These are phyloP conservation scores for Formica exsecta DNA, from an alignment of 1,140 invertebrate species.

Conservation along the genomic window DNA sequence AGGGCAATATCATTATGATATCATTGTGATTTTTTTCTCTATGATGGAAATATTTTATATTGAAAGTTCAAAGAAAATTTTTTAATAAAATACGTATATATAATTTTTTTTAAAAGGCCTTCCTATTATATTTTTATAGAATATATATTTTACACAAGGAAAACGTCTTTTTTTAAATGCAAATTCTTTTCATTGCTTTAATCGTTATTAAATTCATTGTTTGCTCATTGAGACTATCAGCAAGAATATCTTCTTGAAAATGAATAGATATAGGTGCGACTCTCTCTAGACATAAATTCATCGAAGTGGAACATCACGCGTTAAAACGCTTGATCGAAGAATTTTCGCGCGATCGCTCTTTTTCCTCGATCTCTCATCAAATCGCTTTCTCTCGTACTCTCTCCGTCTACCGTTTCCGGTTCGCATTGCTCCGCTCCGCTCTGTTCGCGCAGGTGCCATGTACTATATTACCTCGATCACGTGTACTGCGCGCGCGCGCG, in stretches of 20 bases:
- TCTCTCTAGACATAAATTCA: not conserved
- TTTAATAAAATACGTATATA: no score
- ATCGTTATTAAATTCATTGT: not conserved
- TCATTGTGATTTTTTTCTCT: no score
- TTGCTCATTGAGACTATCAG: not conserved
- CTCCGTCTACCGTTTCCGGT: constrained; percentile 49
- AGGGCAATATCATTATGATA: no score
- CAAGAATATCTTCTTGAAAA: not conserved
- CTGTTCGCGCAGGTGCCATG: constrained; percentile 42
- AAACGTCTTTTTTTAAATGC: no score
- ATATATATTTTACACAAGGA: no score
- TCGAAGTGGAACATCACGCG: not conserved
- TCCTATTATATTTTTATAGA: no score
- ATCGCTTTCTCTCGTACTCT: constrained; percentile 68
- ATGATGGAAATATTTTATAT: no score
- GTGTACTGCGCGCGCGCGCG: constrained; percentile 49
- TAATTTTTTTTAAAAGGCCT: no score
- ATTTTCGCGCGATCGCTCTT: constrained; percentile 44
- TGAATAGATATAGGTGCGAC: not conserved
- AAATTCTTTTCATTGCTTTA: no score
- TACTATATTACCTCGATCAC: constrained; percentile 30
- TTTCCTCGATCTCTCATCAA: constrained; percentile 50
- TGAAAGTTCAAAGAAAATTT: no score
- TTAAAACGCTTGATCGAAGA: constrained; percentile 29
- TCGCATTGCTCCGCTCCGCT: constrained; percentile 14